A percentile compares a stretch with the other conserved stretches of the same genome.
These are phyloP conservation scores for Phyllostomus hastatus DNA, from an alignment of 2,113 vertebrate genomes.

Conservation along the genomic window DNA sequence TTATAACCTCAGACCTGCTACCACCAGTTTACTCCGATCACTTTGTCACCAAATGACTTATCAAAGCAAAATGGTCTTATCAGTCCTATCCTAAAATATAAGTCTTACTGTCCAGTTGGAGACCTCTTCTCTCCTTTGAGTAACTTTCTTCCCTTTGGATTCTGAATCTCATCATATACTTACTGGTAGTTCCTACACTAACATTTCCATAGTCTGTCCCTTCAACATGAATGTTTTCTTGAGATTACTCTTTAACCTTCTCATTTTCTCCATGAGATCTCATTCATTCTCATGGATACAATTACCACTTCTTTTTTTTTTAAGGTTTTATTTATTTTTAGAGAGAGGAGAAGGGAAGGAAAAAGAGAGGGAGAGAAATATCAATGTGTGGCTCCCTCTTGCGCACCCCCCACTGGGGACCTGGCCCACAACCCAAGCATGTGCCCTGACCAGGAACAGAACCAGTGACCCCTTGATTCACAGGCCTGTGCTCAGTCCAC, in stretches of 20 bases:
- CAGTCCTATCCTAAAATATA: background rate
- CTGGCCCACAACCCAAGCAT: no score
- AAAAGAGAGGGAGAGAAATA: no score
- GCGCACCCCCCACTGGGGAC: no score
- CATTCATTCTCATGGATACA: background rate
- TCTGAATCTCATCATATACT: background rate
- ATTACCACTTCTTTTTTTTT: background rate
- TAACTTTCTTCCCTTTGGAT: constrained; percentile 18
- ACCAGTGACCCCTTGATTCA: no score
- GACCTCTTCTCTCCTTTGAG: background rate
- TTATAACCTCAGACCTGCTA: background rate
- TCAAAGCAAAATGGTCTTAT: background rate
- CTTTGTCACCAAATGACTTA: background rate
- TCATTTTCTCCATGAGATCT: background rate
- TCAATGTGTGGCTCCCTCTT: no score
- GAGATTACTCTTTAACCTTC: background rate
- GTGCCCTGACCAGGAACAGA: no score
- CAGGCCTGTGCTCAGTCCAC: no score
- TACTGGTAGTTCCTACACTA: background rate
- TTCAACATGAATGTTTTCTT: constrained; percentile 35
- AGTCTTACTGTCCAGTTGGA: background rate
- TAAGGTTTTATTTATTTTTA: no score
- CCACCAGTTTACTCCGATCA: background rate
- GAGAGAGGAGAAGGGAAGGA: no score
- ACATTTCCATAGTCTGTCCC: background rate